A percentile compares a stretch with the other conserved stretches of the same genome.
phyloP scores from a whole-genome alignment of 2,797 vertebrate species.

The Bovichtus diacanthus region DNA sequence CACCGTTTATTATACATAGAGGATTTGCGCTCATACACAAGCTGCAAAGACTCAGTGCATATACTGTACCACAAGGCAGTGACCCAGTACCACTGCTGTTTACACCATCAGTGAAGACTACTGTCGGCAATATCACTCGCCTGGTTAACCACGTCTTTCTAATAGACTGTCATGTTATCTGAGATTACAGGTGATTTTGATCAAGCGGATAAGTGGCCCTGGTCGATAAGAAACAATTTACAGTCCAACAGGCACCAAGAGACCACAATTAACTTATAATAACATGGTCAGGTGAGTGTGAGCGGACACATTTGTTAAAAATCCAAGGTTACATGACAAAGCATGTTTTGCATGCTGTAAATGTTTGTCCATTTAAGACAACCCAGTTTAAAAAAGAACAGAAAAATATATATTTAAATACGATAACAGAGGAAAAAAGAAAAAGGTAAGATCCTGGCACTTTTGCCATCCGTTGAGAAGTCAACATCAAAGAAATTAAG shows the following conservation, averaged over 20 bases:
- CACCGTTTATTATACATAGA: background rate
- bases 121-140: conserved; percentile 50
- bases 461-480: background rate
- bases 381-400: background rate
- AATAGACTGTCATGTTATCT: conserved; percentile 71
- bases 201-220: conserved; percentile 50
- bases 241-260: conserved; percentile 5
- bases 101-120: conserved; percentile 56
- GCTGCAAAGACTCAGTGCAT: background rate
- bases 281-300: conserved; percentile 1
- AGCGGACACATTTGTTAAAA: background rate
- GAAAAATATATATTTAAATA: background rate
- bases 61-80: conserved; percentile 21
- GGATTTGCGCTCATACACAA: background rate
- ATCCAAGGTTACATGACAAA: background rate
- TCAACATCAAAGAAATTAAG: conserved; percentile 12
- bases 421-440: background rate
- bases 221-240: conserved; percentile 48
- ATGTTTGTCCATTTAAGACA: background rate
- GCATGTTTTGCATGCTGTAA: background rate
- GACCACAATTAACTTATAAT: conserved; percentile 9
- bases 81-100: conserved; percentile 44
- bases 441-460: background rate
- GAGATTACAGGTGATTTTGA: conserved; percentile 66
- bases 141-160: conserved; percentile 64